These are phyloP conservation scores for Asbolus verrucosus DNA, from an alignment of 1,140 invertebrate species.

Conservation along the genomic window DNA sequence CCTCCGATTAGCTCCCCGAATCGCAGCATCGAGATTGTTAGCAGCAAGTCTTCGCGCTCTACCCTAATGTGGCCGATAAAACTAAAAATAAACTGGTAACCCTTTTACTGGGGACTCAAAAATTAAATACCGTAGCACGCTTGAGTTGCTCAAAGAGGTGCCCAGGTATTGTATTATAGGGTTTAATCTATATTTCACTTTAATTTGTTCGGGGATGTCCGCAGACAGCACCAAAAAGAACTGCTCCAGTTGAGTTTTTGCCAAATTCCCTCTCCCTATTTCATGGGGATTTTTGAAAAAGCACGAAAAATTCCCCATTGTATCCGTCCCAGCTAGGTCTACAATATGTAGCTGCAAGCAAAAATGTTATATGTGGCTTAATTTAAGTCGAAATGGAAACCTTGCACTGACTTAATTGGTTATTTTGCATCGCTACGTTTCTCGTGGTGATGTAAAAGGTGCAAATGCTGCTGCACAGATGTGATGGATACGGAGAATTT, in stretches of 20 bases:
- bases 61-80: constrained; percentile 44
- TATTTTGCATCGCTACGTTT: constrained; percentile 52
- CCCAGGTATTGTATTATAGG: constrained; percentile 57
- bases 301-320: constrained; percentile 48
- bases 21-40: constrained; percentile 50
- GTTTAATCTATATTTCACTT: constrained; percentile 56
- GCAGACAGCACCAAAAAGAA: constrained; percentile 56
- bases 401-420: constrained; percentile 48
- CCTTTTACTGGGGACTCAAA: neutral
- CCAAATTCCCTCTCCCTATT: constrained; percentile 58
- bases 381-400: constrained; percentile 48
- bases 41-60: constrained; percentile 40
- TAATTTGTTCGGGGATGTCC: constrained; percentile 54
- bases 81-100: neutral
- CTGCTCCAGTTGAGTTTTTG: constrained; percentile 60
- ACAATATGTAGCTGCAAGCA: constrained; percentile 60
- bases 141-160: constrained; percentile 49
- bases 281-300: constrained; percentile 54
- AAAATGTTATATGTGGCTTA: constrained; percentile 27
- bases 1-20: constrained; percentile 43
- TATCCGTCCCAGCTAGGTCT: constrained; percentile 60
- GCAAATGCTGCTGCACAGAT: constrained; percentile 53
- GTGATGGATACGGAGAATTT: constrained; percentile 48
- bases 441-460: constrained; percentile 55
- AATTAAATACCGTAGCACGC: constrained; percentile 2